Base-by-base conservation (phyloP, 2,113 vertebrate species). In the Otis tarda region DNA sequence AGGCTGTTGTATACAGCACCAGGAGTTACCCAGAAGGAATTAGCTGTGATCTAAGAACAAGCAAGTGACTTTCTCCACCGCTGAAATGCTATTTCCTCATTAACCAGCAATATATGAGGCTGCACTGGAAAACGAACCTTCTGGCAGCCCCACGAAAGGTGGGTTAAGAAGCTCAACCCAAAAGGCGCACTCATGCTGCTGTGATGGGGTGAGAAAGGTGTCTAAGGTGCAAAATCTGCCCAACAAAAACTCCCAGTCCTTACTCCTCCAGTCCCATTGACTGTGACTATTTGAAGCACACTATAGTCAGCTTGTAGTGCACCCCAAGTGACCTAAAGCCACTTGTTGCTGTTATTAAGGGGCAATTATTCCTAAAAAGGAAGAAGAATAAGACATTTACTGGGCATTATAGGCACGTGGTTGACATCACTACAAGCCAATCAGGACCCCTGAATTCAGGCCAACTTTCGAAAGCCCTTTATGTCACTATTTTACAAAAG, bases 401-500 rank as follows among this genome's bases (percentile, higher is more conserved):
- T 45, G 70, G 60, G 20, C 50, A 81, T 67, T 89, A 78, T 30
- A 85, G 65, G 63, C 50, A 68, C 61, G 45, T 7, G 24, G 89
- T 55, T 97, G 95, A 95, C 65, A 90, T 90, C 87, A 93, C 47
- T 33, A 53, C 4, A 17, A 69, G 83, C 73, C 83, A 91, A 10
- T 82, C 64, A 69, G 76, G 70, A 90, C 43, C 69, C 27, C 69
- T 57, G 49, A 88, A 94, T 75, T 43, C 74, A 88, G 39, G 78
- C 77, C 79, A 89, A 86, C 49, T 90, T 94, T 96, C 80, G 83
- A 76, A 94, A 92, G 52, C 65, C 61, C 88, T 88, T 97, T 77
- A 88, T 56, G 65, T 88, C 95, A 91, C 31, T 91, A 81, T 74
- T 91, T 94, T 84, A 93, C 91, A 63, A 83, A 97, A 97, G 81